phyloP scores from a whole-genome alignment of 2,888 invertebrate genomes.

The Meteorus colon region DNA sequence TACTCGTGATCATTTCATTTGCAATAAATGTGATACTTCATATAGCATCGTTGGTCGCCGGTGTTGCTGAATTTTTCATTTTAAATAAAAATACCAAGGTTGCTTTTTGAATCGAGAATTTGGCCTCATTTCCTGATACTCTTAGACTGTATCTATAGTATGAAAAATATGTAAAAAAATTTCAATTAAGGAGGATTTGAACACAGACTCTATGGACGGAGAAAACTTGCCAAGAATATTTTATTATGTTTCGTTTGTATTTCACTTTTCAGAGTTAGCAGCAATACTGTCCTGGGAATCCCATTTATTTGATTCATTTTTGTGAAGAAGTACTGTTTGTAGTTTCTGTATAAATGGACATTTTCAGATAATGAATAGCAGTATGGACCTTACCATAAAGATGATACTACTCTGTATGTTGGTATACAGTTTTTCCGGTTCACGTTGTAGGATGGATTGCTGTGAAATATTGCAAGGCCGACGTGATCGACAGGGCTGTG shows the following conservation, averaged over 20 bases:
- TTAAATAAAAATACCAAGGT: constrained; percentile 39
- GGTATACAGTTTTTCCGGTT: neutral
- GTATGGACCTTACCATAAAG: neutral
- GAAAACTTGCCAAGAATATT: neutral
- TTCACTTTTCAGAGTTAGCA: neutral
- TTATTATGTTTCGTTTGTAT: neutral
- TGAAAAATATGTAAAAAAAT: constrained; percentile 47
- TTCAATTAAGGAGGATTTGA: neutral
- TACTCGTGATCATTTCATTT: constrained; percentile 49
- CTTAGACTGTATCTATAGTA: constrained; percentile 64
- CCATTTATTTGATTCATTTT: neutral
- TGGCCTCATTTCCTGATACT: constrained; percentile 65
- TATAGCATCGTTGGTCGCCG: constrained; percentile 15
- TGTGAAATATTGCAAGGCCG: neutral
- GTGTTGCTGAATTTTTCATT: neutral
- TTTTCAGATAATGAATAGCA: neutral
- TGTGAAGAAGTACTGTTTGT: neutral
- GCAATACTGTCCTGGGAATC: neutral
- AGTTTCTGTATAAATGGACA: neutral
- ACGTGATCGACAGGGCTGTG: neutral
- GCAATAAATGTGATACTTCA: neutral
- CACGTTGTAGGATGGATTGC: neutral
- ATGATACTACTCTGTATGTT: neutral
- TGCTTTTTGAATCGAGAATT: constrained; percentile 54
- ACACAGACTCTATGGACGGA: constrained; percentile 2